Conservation (phyloP, 92 coral and sea anemone genomes). For the Heteractis magnifica region DNA sequence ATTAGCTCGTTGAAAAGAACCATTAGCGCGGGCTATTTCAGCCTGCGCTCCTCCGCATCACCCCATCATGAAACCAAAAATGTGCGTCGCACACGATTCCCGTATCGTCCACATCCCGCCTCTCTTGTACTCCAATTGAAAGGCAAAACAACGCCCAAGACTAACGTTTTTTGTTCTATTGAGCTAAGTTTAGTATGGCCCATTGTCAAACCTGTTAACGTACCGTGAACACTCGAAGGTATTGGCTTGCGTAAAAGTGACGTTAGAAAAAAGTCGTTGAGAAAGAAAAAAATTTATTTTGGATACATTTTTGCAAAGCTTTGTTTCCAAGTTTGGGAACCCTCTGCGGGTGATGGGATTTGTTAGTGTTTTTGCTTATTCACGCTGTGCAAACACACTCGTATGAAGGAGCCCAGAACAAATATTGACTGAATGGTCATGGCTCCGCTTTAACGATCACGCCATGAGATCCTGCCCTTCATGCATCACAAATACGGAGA, state of each 20-base stretch:
- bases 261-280: not conserved
- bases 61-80: not conserved
- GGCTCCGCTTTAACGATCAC: slow-evolving; percentile 42
- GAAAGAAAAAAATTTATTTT: not conserved
- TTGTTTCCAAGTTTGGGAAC: not conserved
- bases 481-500: slow-evolving; percentile 42
- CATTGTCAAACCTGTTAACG: not conserved
- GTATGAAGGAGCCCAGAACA: slow-evolving; percentile 24
- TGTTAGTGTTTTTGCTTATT: slow-evolving; percentile 19
- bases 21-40: not conserved
- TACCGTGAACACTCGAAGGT: not conserved
- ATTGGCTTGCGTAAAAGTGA: not conserved
- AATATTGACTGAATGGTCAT: slow-evolving; percentile 36
- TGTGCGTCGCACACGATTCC: not conserved
- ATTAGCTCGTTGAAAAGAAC: slow-evolving; percentile 7
- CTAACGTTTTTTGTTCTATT: not conserved
- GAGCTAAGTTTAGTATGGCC: not conserved
- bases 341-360: slow-evolving; percentile 33
- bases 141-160: slow-evolving; percentile 6
- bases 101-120: not conserved
- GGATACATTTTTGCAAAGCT: slow-evolving; percentile 1
- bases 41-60: not conserved
- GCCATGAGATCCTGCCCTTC: slow-evolving; percentile 28
- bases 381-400: slow-evolving; percentile 28
- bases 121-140: not conserved